Conservation (phyloP, 2,797 vertebrate species). For the Lepilemur septentrionalis region DNA sequence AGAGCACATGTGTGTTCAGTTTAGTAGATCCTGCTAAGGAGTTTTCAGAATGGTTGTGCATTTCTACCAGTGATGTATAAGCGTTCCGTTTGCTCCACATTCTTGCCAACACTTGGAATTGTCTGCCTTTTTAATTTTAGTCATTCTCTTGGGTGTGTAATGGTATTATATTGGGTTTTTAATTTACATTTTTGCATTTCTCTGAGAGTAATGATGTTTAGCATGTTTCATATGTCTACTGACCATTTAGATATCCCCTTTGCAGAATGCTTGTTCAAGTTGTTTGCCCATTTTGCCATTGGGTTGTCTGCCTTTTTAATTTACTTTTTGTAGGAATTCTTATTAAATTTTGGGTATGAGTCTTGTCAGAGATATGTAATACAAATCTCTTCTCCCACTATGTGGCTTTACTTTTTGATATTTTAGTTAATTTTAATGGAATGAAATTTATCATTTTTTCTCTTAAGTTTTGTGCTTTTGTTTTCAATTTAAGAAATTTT, state of each 20-base stretch:
- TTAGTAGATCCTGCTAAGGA: not conserved
- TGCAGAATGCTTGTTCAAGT: not conserved
- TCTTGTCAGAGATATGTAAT: not conserved
- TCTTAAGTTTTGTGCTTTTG: not conserved
- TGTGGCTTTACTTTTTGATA: not conserved
- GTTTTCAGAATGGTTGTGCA: not conserved
- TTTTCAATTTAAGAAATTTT: conserved; percentile 27
- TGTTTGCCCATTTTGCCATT: not conserved
- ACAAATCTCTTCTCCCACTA: not conserved
- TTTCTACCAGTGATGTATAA: not conserved
- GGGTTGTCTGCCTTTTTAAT: not conserved
- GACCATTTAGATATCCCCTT: not conserved
- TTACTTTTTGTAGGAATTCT: not conserved
- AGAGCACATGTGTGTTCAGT: not conserved
- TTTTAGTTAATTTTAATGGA: not conserved
- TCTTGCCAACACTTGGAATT: not conserved
- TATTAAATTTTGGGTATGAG: not conserved
- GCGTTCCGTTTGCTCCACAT: not conserved
- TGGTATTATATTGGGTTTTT: not conserved
- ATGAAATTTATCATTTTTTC: not conserved
- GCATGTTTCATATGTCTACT: not conserved
- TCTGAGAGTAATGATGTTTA: not conserved
- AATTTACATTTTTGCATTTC: not conserved
- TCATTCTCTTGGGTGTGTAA: not conserved
- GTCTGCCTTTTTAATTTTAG: not conserved